These are phyloP conservation scores for Yponomeuta sedellus DNA, from an alignment of 2,888 invertebrate genomes.

Conservation along the genomic window DNA sequence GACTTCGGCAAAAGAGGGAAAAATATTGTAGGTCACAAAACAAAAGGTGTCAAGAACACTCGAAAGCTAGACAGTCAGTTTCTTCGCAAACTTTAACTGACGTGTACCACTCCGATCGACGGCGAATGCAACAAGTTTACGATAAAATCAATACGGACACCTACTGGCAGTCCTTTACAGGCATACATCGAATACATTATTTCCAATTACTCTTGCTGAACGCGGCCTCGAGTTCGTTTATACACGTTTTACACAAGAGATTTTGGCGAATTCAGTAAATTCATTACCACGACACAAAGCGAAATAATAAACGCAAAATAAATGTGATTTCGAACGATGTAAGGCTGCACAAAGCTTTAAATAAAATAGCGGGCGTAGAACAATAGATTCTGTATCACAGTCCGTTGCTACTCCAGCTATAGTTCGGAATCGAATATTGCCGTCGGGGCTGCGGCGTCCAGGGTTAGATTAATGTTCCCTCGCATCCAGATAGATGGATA, in stretches of 20 bases:
- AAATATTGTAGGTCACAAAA: not conserved
- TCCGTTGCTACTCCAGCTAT: not conserved
- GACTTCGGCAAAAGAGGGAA: not conserved
- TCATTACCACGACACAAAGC: not conserved
- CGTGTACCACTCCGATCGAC: not conserved
- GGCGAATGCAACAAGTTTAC: not conserved
- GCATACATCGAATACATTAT: not conserved
- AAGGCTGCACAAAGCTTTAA: not conserved
- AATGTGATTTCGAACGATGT: not conserved
- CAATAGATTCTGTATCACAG: slow-evolving; percentile 1
- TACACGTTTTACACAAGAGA: not conserved
- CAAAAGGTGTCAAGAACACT: not conserved
- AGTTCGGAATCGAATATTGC: slow-evolving; percentile 20
- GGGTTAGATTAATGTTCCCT: slow-evolving; percentile 46
- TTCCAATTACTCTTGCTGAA: not conserved
- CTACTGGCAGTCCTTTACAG: not conserved
- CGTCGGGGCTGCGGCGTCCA: slow-evolving; percentile 22
- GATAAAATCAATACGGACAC: not conserved
- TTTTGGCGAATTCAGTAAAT: not conserved
- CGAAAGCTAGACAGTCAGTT: not conserved
- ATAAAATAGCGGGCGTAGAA: slow-evolving; percentile 4
- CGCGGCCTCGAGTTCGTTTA: not conserved
- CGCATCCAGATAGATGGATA: slow-evolving; percentile 40
- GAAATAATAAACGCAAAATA: not conserved
- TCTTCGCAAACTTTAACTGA: not conserved